Evolutionary conservation across 1,140 invertebrate genomes (phyloP).

Genomic region (Cryptotermes secundus): DNA sequence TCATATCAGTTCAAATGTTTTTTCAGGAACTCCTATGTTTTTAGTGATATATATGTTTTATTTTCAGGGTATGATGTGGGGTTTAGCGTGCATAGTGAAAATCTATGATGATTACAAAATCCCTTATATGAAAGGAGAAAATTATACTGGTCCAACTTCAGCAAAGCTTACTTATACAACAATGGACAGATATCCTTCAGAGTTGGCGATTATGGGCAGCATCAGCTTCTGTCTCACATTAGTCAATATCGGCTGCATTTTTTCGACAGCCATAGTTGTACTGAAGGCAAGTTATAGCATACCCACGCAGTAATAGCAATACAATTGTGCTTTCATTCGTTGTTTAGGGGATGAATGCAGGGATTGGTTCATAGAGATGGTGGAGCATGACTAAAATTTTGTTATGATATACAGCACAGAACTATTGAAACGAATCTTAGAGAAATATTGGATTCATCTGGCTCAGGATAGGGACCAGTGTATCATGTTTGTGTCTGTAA

Average conservation of each 20-base stretch:
- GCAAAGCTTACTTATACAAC: slow-evolving; percentile 55
- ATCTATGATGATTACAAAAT: slow-evolving; percentile 66
- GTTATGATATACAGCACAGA: background rate
- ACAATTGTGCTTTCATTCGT: background rate
- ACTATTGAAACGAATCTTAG: no score
- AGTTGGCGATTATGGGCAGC: slow-evolving; percentile 75
- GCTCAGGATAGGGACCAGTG: no score
- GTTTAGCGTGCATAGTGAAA: slow-evolving; percentile 69
- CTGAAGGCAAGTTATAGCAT: slow-evolving; percentile 59
- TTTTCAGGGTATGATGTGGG: slow-evolving; percentile 73
- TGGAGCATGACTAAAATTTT: background rate
- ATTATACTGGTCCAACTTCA: slow-evolving; percentile 58
- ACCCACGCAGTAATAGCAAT: background rate
- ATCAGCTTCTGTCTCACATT: slow-evolving; percentile 78
- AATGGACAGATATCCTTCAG: slow-evolving; percentile 68
- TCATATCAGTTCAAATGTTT: no score
- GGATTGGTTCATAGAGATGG: background rate
- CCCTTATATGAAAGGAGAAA: slow-evolving; percentile 67
- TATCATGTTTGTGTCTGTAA: no score
- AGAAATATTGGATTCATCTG: no score
- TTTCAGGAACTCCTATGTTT: no score
- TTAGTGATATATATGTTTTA: background rate
- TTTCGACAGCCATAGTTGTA: slow-evolving; percentile 77
- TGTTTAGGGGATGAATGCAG: background rate
- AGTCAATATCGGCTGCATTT: slow-evolving; percentile 82